A percentile compares a stretch with the other conserved stretches of the same genome.
Conservation (phyloP, 1,140 invertebrate species). For the Lamellibrachia luymesi region DNA sequence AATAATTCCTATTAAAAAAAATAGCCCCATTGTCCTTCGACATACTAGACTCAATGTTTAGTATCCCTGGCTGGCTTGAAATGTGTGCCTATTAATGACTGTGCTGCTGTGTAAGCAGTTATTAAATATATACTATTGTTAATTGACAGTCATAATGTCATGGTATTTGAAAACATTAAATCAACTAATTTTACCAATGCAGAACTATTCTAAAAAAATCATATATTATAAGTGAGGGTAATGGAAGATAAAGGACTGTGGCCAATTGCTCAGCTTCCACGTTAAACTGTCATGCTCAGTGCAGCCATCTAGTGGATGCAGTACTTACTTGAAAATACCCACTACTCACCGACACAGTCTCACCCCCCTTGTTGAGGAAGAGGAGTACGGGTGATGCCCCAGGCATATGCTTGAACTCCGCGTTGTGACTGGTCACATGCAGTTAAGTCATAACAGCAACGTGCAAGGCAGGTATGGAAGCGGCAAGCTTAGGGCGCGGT, state of each 20-base stretch:
- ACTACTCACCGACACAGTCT: constrained; percentile 46
- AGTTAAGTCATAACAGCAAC: constrained; percentile 9
- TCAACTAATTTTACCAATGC: too few relatives aligned
- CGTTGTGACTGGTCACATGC: constrained; percentile 57
- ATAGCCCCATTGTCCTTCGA: too few relatives aligned
- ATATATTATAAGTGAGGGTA: not conserved
- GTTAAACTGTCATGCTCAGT: not conserved
- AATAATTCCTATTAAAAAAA: too few relatives aligned
- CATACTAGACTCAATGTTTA: too few relatives aligned
- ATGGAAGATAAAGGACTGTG: not conserved
- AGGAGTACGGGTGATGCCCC: constrained; percentile 70
- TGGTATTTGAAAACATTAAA: too few relatives aligned
- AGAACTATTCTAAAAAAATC: too few relatives aligned
- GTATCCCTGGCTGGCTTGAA: too few relatives aligned
- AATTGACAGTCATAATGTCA: too few relatives aligned
- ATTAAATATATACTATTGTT: too few relatives aligned
- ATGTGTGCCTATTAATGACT: too few relatives aligned
- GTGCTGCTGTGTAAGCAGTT: too few relatives aligned
- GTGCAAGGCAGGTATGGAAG: not conserved
- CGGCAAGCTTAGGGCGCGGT: not conserved
- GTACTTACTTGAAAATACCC: not conserved
- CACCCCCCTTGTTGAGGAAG: constrained; percentile 63
- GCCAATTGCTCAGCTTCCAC: not conserved
- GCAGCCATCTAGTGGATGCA: too few relatives aligned
- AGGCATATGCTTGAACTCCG: constrained; percentile 68